A percentile compares a stretch with the other conserved stretches of the same genome.
Conservation (phyloP, 2,888 invertebrate genomes). For the Agrotis clavis region DNA sequence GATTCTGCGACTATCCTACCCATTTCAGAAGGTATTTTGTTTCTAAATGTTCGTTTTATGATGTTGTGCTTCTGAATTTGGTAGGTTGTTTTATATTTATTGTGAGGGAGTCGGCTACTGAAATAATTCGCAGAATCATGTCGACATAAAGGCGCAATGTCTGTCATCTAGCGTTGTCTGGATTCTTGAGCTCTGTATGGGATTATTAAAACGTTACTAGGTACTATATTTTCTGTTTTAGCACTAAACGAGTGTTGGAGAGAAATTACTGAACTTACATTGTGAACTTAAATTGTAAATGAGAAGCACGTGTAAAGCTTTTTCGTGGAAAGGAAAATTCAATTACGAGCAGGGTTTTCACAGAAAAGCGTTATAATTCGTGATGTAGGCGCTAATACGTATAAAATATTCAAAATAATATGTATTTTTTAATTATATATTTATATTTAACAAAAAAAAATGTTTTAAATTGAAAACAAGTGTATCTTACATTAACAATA, state of each 20-base stretch:
- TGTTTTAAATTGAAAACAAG: too few species aligned
- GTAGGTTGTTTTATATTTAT: conserved; percentile 67
- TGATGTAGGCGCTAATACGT: too few species aligned
- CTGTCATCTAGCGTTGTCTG: conserved; percentile 31
- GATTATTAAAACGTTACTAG: conserved; percentile 41
- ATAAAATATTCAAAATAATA: too few species aligned
- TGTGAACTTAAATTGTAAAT: not conserved
- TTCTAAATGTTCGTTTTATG: conserved; percentile 26
- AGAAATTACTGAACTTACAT: not conserved
- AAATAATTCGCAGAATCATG: conserved; percentile 70
- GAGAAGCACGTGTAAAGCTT: not conserved
- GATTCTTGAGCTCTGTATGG: conserved; percentile 33
- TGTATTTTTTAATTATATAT: too few species aligned
- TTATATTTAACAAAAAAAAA: too few species aligned
- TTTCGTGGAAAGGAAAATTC: too few species aligned
- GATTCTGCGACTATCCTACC: conserved; percentile 70
- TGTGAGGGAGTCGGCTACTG: conserved; percentile 64
- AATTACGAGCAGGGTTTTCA: too few species aligned
- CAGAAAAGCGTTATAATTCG: too few species aligned
- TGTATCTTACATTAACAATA: too few species aligned
- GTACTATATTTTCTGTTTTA: not conserved
- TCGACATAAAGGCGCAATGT: conserved; percentile 61
- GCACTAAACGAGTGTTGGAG: not conserved
- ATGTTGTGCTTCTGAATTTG: conserved; percentile 56
- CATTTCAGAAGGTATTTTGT: conserved; percentile 53